phyloP scores from a whole-genome alignment of 1,140 invertebrate genomes.

The Platyscapa corneri region DNA sequence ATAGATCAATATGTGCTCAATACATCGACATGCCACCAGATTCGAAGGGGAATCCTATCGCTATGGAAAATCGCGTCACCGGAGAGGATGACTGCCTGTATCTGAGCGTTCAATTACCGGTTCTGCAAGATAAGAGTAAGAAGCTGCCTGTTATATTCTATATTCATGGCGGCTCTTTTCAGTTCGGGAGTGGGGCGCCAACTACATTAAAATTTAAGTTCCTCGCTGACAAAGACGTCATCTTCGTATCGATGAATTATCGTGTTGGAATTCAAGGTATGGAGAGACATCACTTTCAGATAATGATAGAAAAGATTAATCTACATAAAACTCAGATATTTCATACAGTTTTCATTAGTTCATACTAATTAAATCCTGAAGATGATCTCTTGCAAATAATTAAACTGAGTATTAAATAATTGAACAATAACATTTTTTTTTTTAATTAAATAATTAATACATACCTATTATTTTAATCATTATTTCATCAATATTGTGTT shows the following conservation, averaged over 20 bases:
- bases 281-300: not conserved
- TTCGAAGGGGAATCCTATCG: not conserved
- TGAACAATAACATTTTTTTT: too few relatives aligned
- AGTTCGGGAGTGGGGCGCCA: conserved; percentile 65
- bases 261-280: conserved; percentile 77
- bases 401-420: too few relatives aligned
- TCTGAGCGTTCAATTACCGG: conserved; percentile 83
- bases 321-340: not conserved
- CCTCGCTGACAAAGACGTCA: conserved; percentile 74
- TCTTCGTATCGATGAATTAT: conserved; percentile 79
- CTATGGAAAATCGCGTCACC: not conserved
- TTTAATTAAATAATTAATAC: too few relatives aligned
- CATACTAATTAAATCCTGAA: too few relatives aligned
- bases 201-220: conserved; percentile 66
- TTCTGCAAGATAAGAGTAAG: conserved; percentile 67
- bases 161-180: conserved; percentile 81
- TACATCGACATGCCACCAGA: conserved; percentile 14
- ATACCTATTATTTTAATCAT: too few relatives aligned
- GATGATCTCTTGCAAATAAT: too few relatives aligned
- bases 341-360: not conserved
- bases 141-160: conserved; percentile 79
- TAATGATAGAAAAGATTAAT: too few relatives aligned
- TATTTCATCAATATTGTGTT: too few relatives aligned
- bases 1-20: not conserved
- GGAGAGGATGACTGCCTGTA: conserved; percentile 84